Evolutionary conservation across 2,113 vertebrate species (phyloP).

Genomic region (Ceyx cyanopectus): DNA sequence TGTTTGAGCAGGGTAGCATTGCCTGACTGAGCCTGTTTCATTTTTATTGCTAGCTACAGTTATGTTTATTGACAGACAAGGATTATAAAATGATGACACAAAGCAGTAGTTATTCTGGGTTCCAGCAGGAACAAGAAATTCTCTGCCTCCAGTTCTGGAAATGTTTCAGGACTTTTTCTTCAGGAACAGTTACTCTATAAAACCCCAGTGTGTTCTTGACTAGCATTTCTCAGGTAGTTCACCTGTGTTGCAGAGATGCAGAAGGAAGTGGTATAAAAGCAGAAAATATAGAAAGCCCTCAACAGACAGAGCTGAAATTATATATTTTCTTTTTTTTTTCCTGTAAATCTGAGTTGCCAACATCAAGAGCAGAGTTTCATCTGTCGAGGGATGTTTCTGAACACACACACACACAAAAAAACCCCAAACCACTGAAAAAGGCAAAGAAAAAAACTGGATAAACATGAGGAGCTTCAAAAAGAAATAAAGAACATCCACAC

Average conservation of each 20-base stretch:
- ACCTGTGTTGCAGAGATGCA: conserved; percentile 11
- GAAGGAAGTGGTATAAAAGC: not conserved
- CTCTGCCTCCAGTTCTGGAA: conserved; percentile 64
- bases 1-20: conserved; percentile 39
- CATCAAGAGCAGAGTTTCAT: not conserved
- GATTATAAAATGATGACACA: conserved; percentile 73
- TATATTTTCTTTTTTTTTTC: not conserved
- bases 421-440: not conserved
- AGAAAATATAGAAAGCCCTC: not conserved
- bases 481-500: not conserved
- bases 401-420: not conserved
- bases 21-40: conserved; percentile 54
- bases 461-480: not conserved
- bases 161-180: conserved; percentile 70
- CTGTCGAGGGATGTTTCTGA: not conserved
- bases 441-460: not conserved
- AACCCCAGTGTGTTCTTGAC: conserved; percentile 26
- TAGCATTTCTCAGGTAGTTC: conserved; percentile 27
- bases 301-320: not conserved
- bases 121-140: conserved; percentile 73
- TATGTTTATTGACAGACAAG: conserved; percentile 74
- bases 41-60: conserved; percentile 67
- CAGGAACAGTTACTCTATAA: conserved; percentile 52
- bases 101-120: conserved; percentile 69
- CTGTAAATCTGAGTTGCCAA: not conserved